Evolutionary conservation across 2,888 invertebrate species (phyloP).

Genomic region (Ypsolopha scabrella): DNA sequence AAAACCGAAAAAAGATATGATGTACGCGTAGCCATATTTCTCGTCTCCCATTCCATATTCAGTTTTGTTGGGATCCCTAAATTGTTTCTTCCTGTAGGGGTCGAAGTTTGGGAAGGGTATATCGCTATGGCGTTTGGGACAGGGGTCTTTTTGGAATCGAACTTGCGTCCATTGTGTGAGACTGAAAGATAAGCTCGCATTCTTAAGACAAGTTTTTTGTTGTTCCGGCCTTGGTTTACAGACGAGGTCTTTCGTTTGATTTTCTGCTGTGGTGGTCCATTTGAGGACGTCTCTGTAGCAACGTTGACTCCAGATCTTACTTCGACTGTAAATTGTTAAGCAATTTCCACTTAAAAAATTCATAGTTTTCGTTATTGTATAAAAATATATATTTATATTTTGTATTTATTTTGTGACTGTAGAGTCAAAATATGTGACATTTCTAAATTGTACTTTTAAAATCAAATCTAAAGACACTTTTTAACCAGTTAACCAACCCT

Average conservation of each 20-base stretch:
- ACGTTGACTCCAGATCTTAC: too few relatives aligned
- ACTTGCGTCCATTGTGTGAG: slow-evolving; percentile 39
- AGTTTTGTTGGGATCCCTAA: slow-evolving; percentile 36
- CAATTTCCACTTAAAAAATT: neutral
- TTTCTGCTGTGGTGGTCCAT: too few relatives aligned
- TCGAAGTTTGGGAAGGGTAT: slow-evolving; percentile 44
- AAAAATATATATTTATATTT: too few relatives aligned
- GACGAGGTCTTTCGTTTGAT: too few relatives aligned
- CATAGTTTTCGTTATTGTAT: neutral
- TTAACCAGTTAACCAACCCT: too few relatives aligned
- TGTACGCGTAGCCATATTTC: slow-evolving; percentile 59
- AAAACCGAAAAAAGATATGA: slow-evolving; percentile 63
- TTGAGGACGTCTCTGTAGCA: too few relatives aligned
- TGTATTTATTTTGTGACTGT: too few relatives aligned
- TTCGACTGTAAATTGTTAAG: neutral
- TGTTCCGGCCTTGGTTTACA: too few relatives aligned
- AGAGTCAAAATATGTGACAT: too few relatives aligned
- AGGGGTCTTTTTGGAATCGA: slow-evolving; percentile 28
- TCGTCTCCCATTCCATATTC: slow-evolving; percentile 38
- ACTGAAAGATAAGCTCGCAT: slow-evolving; percentile 7
- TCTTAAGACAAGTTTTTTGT: neutral
- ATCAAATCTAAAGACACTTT: too few relatives aligned
- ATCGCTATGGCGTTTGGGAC: slow-evolving; percentile 45
- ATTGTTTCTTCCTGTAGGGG: slow-evolving; percentile 40
- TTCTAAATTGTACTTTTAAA: too few relatives aligned